Base-by-base conservation (phyloP, 2,113 vertebrate genomes). In the Cololabis saira region DNA sequence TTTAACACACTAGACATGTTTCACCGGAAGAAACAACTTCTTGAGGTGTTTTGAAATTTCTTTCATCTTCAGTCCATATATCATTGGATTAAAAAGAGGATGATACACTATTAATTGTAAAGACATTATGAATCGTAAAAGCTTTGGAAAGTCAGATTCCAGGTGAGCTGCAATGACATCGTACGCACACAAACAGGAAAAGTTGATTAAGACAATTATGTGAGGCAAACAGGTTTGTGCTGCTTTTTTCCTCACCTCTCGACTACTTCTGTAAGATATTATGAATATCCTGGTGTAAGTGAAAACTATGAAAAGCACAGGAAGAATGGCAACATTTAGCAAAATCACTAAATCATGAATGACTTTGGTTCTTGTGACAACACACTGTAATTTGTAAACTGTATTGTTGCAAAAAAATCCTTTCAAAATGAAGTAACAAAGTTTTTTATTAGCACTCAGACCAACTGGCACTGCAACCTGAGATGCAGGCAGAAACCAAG, bases 221-320 rank as follows among this genome's bases (percentile, higher is more conserved):
- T 79, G 76, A 24, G 76, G 76, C 3, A 52, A 53, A 12, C 71
- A 74, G 0, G 71, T 74, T 55, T 60, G 48, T 40, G 62, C 71
- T 19, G 62, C 61, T 5, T 74, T 74, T 41, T 13, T 66, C 19
- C 56, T 58, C 18, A 60, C 43, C 1, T 3, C 15, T 11, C 18
- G 12, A 14, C 41, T 27, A 9, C 55, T 52, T 50, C 18, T 30
- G 7, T 43, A 44, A 13, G 60, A 17, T 16, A 73, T 24, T 9
- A 59, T 0, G 5, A 65, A 16, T 24, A 73, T 73, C 30, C 40
- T 73, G 12, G 18, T 24, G 12, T 73, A 65, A 0, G 70, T 73
- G 16, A 73, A 65, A 24, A 73, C 1, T 24, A 27, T 65, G 10
- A 53, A 72, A 2, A 58, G 2, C 5, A 64, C 3, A 1, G 70